Evolutionary conservation across 2,113 vertebrate species (phyloP).

Genomic region (Sinocyclocheilus rhinocerous): DNA sequence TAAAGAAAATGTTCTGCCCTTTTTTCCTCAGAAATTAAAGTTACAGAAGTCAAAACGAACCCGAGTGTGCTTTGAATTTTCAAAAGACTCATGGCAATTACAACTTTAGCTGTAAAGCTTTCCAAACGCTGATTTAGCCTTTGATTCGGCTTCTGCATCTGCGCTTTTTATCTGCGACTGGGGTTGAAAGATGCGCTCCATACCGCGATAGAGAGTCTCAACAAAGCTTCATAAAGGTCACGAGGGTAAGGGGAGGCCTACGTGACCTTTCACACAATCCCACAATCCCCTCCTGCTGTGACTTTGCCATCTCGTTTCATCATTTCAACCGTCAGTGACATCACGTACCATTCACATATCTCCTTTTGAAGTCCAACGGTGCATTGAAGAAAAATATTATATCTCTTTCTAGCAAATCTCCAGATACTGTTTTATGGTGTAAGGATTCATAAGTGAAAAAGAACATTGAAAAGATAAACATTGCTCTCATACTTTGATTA

Average conservation of each 20-base stretch:
- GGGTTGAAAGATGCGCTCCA: constrained; percentile 3
- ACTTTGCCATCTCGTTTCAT: background rate
- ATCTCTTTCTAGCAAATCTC: background rate
- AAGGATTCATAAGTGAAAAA: background rate
- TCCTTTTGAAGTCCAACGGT: constrained; percentile 43
- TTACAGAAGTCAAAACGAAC: background rate
- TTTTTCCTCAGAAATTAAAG: background rate
- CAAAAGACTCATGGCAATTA: constrained; percentile 7
- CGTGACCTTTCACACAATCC: constrained; percentile 47
- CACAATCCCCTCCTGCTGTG: constrained; percentile 40
- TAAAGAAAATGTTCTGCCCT: background rate
- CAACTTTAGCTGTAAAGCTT: background rate
- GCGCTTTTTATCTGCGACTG: background rate
- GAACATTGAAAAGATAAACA: constrained; percentile 38
- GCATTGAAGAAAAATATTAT: background rate
- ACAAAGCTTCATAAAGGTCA: constrained; percentile 35
- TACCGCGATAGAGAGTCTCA: constrained; percentile 5
- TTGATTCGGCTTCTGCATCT: constrained; percentile 17
- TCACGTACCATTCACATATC: constrained; percentile 33
- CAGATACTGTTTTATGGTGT: background rate
- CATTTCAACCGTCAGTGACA: background rate
- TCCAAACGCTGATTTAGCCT: constrained; percentile 32
- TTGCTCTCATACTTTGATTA: constrained; percentile 16
- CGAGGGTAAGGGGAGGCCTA: constrained; percentile 27
- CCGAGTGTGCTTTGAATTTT: constrained; percentile 1